Base-by-base conservation (phyloP, 2,797 vertebrate species). In the Petrocephalus sullivani region DNA sequence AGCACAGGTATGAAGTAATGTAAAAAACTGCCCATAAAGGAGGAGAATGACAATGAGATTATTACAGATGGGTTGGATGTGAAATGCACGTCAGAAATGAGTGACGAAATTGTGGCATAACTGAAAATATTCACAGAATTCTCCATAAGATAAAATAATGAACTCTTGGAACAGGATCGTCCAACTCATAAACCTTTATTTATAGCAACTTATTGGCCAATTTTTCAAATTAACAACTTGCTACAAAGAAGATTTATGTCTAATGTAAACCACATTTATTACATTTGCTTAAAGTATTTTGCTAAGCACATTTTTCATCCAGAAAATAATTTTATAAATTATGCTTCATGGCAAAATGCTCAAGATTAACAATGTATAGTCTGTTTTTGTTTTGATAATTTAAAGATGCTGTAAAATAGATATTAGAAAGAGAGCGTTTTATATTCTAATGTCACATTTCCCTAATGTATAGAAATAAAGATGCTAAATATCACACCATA, bases 181-280 rank as follows among this genome's bases (percentile, higher is more conserved):
- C 96, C 92, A 93, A 96, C 97, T 97, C 97, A 98, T 99, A 99
- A 99, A 99, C 97, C 98, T 96, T 98, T 99, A 99, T 99, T 99
- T 98, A 98, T 97, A 96, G 96, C 97, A 97, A 98, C 98, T 97
- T 97, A 98, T 98, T 96, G 96, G 96, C 97, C 96, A 98, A 98
- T 99, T 96, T 96, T 98, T 98, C 98, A 99, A 97, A 98, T 98
- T 99, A 99, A 99, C 97, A 98, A 96, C 97, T 96, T 97, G 96
- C 96, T 96, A 96, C 97, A 96, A 95, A 95, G 95, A 96, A 97
- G 98, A 99, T 99, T 98, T 98, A 99, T 95, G 95, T 94, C 88
- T 91, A 94, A 93, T 93, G 95, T 96, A 97, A 95, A 95, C 94
- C 95, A 96, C 97, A 97, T 99, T 99, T 99, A 99, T 98, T 98